Base-by-base conservation (phyloP, 2,888 invertebrate species). In the Drosophila neutralis region DNA sequence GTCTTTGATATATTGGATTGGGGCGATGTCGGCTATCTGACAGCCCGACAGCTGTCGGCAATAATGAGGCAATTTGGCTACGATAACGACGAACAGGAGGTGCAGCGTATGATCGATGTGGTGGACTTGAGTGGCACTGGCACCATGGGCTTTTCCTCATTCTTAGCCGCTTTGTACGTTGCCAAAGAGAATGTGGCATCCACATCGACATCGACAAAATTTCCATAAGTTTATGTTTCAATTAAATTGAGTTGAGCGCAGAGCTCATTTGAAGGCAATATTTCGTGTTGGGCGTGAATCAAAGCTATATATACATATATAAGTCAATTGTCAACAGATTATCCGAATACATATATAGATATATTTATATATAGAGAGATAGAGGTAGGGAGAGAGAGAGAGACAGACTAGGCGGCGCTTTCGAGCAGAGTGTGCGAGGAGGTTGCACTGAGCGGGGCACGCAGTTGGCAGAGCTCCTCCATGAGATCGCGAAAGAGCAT, bases 401-500 rank as follows among this genome's bases (percentile, higher is more conserved):
- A 21, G 11, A 13, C 13, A 1, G 38, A 11, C 54, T 78, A 87
- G 49, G 70, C 83, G 11, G 61, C 57, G 21, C 81, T 80, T 40
- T 90, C 90, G 56, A 82, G 33, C n/a, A 78, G 54, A 5, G 87
- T 89, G 10, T 70, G 24, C 49, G 84, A 81, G 0, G 90, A 89
- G 10, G 64, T 36, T 10, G 77, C 60, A 29, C 68, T 81, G 6
- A 29, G 59, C 11, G 38, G 53, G 36, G 57, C 57, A 11, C 87
- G 90, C 45, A 82, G 61, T 15, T 91, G 82, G 64, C 84, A 90
- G 0, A 95, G 91, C 76, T 95, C 95, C 70, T 94, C 89, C 73
- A 96, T 93, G 49, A 96, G 92, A 78, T 96, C 96, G 75, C 94
- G 94, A 91, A 95, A 96, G 67, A 96, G 93, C 51, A 95, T 92